These are phyloP conservation scores for Elgonia sp. DNA, from an alignment of 2,888 invertebrate species.

Conservation along the genomic window DNA sequence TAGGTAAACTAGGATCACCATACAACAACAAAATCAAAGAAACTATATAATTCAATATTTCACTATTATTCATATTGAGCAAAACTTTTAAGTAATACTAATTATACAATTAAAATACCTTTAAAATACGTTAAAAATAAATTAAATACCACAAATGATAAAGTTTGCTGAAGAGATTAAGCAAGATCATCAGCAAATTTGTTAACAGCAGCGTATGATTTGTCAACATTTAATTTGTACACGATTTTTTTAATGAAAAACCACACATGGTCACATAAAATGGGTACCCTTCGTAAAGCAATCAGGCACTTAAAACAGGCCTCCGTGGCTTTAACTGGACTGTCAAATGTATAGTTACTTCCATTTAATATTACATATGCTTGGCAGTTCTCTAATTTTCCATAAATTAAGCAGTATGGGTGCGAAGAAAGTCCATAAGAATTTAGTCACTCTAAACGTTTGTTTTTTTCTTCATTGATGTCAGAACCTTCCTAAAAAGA, in stretches of 20 bases:
- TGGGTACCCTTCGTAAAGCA: constrained; percentile 14
- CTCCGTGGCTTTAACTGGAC: neutral
- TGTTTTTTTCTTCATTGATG: neutral
- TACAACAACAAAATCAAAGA: too few relatives aligned
- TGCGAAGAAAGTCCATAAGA: neutral
- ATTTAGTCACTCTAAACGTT: neutral
- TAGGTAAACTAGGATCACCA: too few relatives aligned
- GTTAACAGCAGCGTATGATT: constrained; percentile 16
- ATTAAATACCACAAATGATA: neutral
- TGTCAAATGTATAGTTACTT: neutral
- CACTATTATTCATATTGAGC: neutral
- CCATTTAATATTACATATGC: constrained; percentile 13
- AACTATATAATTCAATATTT: too few relatives aligned
- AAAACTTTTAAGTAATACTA: too few relatives aligned
- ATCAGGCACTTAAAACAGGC: constrained; percentile 32
- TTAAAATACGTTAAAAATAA: too few relatives aligned
- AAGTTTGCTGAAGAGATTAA: neutral
- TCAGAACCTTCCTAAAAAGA: neutral
- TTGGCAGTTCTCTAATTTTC: constrained; percentile 19
- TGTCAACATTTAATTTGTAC: neutral
- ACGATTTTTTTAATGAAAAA: neutral
- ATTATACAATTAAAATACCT: too few relatives aligned
- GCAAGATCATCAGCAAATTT: neutral
- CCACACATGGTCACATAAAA: constrained; percentile 10
- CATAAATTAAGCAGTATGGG: neutral